Base-by-base conservation (phyloP, 2,113 vertebrate genomes). In the Leucoraja erinaceus region DNA sequence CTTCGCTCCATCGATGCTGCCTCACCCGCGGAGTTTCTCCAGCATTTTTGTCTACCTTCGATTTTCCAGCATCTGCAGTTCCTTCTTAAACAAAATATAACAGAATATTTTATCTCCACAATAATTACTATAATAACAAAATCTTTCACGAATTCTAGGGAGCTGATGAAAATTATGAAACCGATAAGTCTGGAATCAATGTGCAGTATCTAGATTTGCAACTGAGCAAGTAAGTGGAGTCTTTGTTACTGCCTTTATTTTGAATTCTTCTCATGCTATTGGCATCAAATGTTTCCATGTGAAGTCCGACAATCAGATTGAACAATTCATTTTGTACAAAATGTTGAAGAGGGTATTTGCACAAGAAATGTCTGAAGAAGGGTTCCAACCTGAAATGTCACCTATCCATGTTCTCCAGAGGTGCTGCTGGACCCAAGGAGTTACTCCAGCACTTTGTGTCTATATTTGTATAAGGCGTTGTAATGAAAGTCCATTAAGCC, bases 81-180 rank as follows among this genome's bases (percentile, higher is more conserved):
- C 38, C 38, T 47, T 47, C 38, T 47, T 47, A 22, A 70, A 7
- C n/a, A 63, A 70, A 61, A 81, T 81, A 54, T 25, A 81, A 81
- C 47, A 54, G 78, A 54, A 81, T 54, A 56, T 84, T 14, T 22
- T 12, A 31, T n/a, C 61, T 33, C 33, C 33, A 70, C 1, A 72
- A 25, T 10, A 47, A 74, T 11, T 54, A 11, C 22, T 20, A 38
- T 72, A 22, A 16, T 93, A 61, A 93, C 22, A 61, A 47, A 20
- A 63, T 16, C 66, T 79, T 78, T 78, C 1, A 12, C 14, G 20
- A 66, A 70, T 63, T 25, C 4, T 95, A 99, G 98, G 98, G 98
- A 31, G 99, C 98, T 70, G 98, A 99, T 95, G 98, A 97, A 94
- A 98, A 98, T 96, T 99, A 98, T 72, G 97, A 97, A 94, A 97